Evolutionary conservation across 2,797 vertebrate species (phyloP), one percentile per base, ranked within the genome.

Genomic region (Urosaurus nigricauda): DNA sequence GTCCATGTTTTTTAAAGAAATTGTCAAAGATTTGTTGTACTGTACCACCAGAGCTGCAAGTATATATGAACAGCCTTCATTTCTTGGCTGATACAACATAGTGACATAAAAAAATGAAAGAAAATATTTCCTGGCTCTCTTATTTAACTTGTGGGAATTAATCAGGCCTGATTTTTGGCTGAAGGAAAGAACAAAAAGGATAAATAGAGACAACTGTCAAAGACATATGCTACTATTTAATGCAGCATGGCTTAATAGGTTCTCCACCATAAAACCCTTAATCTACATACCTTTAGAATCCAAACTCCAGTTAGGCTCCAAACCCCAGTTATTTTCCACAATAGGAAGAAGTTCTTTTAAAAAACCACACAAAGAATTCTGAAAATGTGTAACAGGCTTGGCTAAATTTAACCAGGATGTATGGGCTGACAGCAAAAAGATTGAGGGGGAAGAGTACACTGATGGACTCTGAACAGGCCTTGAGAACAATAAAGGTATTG

Each of bases 391-490:
- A 68, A 77, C 75, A 47, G 40, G 9, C 32, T 35, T 63, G 37
- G 3, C n/a, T 58, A n/a, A 40, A 43, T 77, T 83, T 32, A 53
- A 56, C 26, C 35, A 70, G 60, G 37, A 58, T 86, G 29, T n/a
- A 29, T 60, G n/a, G 82, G 70, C 37, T 60, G 68, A 43, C 37
- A 60, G 32, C 1, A 68, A 79, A n/a, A 77, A 82, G 35, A 56
- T 40, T 65, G 29, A 43, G 29, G 53, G 75, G 47, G 60, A 77
- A 83, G 80, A 83, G 56, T 29, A 37, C 58, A 53, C 12, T 53
- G 35, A 6, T 83, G 84, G 84, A 86, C 79, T 89, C 71, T 86
- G 84, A 86, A 82, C 79, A 86, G 84, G 70, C 70, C 32, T 17
- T 53, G 12, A n/a, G 58, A 79, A 17, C 79, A 68, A 63, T 65